Evolutionary conservation across 2,113 vertebrate species (phyloP).

Genomic region (Centropus bengalensis): DNA sequence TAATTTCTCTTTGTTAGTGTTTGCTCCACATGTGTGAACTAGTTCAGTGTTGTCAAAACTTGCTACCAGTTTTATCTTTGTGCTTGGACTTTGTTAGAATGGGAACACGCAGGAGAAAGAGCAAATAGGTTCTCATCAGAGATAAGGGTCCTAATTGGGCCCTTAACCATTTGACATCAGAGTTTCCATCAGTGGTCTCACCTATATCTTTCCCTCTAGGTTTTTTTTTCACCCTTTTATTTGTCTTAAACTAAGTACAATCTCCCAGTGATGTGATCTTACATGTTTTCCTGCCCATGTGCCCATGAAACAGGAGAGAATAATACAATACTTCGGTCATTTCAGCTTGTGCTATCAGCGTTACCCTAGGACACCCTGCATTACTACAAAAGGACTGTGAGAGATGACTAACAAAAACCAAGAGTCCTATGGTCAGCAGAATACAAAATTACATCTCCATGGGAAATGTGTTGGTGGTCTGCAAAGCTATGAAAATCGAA

Average conservation of each 20-base stretch:
- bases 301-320: not conserved
- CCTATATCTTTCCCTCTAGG: not conserved
- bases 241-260: not conserved
- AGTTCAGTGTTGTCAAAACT: not conserved
- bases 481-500: constrained; percentile 34
- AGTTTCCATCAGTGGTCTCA: not conserved
- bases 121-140: not conserved
- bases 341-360: not conserved
- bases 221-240: not conserved
- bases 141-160: not conserved
- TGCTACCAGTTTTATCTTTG: not conserved
- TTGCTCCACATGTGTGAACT: not conserved
- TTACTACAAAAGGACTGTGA: not conserved
- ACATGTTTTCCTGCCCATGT: not conserved
- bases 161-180: not conserved
- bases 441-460: constrained; percentile 3
- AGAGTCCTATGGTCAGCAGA: not conserved
- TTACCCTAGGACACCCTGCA: not conserved
- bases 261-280: not conserved
- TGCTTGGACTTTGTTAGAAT: not conserved
- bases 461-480: constrained; percentile 60
- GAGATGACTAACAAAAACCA: not conserved
- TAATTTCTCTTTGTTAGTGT: not conserved
- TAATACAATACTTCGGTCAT: not conserved
- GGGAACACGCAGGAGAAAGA: not conserved